A percentile compares a stretch with the other conserved stretches of the same genome.
phyloP scores from a whole-genome alignment of 2,113 vertebrate species.

The Leucoraja erinaceus region DNA sequence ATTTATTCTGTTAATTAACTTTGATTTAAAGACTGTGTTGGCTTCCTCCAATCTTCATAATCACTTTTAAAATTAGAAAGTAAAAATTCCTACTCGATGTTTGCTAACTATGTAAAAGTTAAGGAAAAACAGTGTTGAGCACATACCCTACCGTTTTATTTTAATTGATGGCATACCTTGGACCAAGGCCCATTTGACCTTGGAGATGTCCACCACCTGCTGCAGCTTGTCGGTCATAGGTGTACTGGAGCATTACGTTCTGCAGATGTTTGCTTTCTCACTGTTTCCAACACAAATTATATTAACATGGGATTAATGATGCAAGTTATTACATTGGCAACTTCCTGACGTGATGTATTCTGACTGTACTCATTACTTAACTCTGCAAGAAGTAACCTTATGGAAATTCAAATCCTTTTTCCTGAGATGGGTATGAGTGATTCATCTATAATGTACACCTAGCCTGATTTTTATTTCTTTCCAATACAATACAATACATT shows the following conservation, averaged over 20 bases:
- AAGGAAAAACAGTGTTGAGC: no score
- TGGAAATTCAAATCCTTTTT: not conserved
- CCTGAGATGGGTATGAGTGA: not conserved
- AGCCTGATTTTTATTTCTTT: no score
- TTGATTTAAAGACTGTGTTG: not conserved
- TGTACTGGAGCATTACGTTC: not conserved
- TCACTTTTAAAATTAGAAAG: no score
- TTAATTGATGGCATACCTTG: not conserved
- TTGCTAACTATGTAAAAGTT: no score
- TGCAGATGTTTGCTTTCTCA: not conserved
- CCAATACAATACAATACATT: not conserved
- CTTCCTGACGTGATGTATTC: not conserved
- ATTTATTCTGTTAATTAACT: not conserved
- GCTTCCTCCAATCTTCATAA: no score
- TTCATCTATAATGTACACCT: no score
- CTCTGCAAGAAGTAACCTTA: not conserved
- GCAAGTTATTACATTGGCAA: not conserved
- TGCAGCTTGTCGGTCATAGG: not conserved
- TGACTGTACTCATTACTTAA: not conserved
- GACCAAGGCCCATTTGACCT: not conserved
- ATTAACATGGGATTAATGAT: not conserved
- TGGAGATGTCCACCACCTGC: not conserved
- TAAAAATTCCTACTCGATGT: not conserved
- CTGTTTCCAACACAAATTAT: not conserved
- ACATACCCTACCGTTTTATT: not conserved